phyloP scores from a whole-genome alignment of 2,797 vertebrate genomes.

The Chromis chromis region DNA sequence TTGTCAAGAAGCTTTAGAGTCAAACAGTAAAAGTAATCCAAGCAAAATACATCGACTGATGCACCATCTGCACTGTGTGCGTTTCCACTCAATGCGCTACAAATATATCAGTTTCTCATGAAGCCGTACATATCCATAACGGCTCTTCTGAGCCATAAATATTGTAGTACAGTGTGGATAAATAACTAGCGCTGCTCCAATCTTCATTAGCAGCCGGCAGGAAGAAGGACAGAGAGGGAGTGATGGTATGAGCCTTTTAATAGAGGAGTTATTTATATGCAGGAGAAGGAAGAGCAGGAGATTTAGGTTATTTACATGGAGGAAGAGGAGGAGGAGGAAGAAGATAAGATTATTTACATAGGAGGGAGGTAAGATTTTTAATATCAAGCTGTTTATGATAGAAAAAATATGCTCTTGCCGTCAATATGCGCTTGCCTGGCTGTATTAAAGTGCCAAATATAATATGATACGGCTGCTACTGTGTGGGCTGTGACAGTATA shows the following conservation, averaged over 20 bases:
- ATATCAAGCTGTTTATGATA: slow-evolving; percentile 25
- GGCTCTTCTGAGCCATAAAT: slow-evolving; percentile 34
- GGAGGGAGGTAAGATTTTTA: slow-evolving; percentile 6
- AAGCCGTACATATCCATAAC: background rate
- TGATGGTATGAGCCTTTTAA: slow-evolving; percentile 30
- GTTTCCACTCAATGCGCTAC: background rate
- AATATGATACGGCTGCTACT: slow-evolving; percentile 6
- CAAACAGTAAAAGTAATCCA: too few relatives aligned
- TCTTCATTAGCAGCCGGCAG: slow-evolving; percentile 20
- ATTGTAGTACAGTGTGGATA: slow-evolving; percentile 27
- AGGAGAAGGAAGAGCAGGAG: slow-evolving; percentile 16
- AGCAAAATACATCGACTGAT: slow-evolving; percentile 2
- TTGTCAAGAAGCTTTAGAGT: too few relatives aligned
- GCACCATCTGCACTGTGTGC: background rate
- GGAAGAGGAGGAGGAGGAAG: slow-evolving; percentile 5
- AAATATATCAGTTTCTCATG: background rate
- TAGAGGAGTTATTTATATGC: slow-evolving; percentile 37
- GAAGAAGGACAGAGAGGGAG: slow-evolving; percentile 1
- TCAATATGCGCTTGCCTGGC: slow-evolving; percentile 5
- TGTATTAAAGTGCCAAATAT: slow-evolving; percentile 18
- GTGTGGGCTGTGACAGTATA: background rate
- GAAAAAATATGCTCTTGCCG: background rate
- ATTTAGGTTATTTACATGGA: slow-evolving; percentile 28
- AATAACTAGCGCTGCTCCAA: slow-evolving; percentile 8
- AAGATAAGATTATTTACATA: slow-evolving; percentile 29